phyloP scores from a whole-genome alignment of 2,113 vertebrate genomes.

The Cervus canadensis region DNA sequence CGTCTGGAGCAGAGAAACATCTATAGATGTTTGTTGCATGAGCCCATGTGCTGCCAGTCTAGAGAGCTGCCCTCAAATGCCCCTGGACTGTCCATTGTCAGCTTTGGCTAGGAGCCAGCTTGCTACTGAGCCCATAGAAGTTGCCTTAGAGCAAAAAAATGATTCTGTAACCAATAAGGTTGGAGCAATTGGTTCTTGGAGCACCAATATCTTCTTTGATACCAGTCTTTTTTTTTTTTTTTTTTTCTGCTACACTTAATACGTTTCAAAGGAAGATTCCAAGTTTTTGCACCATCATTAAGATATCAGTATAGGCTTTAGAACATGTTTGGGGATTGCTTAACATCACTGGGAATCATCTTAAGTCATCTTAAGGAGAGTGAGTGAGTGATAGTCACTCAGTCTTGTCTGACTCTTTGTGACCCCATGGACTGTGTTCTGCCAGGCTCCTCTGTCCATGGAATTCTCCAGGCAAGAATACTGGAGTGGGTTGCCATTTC shows the following conservation, averaged over 20 bases:
- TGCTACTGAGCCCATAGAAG: not conserved
- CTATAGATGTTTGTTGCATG: not conserved
- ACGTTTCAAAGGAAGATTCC: not conserved
- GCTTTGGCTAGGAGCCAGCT: not conserved
- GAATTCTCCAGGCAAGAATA: not conserved
- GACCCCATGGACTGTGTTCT: not conserved
- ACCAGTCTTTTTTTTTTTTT: not conserved
- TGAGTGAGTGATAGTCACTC: not conserved
- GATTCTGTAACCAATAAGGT: not conserved
- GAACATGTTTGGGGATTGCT: not conserved
- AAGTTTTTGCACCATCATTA: not conserved
- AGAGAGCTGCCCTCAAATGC: not conserved
- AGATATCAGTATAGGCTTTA: not conserved
- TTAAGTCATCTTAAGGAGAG: not conserved
- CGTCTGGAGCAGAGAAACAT: not conserved
- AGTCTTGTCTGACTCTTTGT: not conserved
- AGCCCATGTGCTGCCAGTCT: not conserved
- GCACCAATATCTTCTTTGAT: not conserved
- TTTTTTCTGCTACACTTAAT: not conserved
- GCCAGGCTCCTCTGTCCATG: not conserved
- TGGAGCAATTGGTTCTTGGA: not conserved
- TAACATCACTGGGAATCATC: not conserved
- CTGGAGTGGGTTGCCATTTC: not conserved
- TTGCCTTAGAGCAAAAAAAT: not conserved
- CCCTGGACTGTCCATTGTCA: not conserved